A percentile compares a stretch with the other conserved stretches of the same genome.
These are phyloP conservation scores for Rhinophrynus dorsalis DNA, from an alignment of 2,797 vertebrate genomes.

Conservation along the genomic window DNA sequence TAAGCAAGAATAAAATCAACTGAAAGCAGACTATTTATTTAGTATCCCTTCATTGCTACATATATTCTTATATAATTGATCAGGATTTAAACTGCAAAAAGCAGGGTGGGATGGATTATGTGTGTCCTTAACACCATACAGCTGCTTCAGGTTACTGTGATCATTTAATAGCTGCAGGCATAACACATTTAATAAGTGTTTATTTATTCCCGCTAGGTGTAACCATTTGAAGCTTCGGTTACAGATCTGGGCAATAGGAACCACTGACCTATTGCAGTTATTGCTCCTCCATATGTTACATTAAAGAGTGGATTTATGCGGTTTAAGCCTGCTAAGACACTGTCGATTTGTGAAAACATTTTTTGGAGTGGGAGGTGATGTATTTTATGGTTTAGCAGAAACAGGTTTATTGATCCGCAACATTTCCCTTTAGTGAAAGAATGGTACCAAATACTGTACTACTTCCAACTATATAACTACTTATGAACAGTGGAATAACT, in stretches of 20 bases:
- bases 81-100: constrained; percentile 13
- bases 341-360: constrained; percentile 11
- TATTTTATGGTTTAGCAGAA: background rate
- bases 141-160: constrained; percentile 16
- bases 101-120: constrained; percentile 13
- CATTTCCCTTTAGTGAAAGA: no score
- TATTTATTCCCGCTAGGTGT: constrained; percentile 17
- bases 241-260: background rate
- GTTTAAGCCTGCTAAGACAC: background rate
- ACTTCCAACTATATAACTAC: no score
- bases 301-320: constrained; percentile 13
- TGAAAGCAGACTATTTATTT: background rate
- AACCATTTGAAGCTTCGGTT: background rate
- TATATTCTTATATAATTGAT: background rate
- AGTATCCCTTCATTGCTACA: background rate
- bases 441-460: no score
- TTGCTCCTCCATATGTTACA: constrained; percentile 14
- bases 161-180: background rate
- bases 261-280: background rate
- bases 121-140: background rate
- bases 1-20: constrained; percentile 1
- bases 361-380: constrained; percentile 28
- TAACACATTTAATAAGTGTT: constrained; percentile 3
- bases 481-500: no score
- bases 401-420: background rate